Conservation (phyloP, 2,888 invertebrate species). For the Hemithea aestivaria region DNA sequence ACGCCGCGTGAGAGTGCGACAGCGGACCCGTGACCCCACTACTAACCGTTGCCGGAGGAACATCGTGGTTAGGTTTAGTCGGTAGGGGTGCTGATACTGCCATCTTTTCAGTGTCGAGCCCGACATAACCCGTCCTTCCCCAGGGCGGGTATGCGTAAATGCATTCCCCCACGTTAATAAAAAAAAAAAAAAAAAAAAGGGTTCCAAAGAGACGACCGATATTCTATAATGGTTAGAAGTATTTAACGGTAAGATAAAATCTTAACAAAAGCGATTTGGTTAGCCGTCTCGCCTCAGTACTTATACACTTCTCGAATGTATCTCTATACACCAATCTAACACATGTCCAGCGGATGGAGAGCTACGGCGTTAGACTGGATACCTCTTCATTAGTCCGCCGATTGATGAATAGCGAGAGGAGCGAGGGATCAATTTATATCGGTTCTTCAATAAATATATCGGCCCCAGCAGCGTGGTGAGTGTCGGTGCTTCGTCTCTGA, state of each 20-base stretch:
- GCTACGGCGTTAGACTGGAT: conserved; percentile 36
- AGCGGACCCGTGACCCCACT: too few relatives aligned
- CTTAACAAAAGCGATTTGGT: conserved; percentile 78
- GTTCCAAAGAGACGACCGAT: conserved; percentile 65
- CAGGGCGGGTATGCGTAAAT: too few relatives aligned
- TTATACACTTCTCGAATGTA: conserved; percentile 67
- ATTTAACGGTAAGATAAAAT: conserved; percentile 77
- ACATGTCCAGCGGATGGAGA: conserved; percentile 45
- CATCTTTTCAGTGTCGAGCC: too few relatives aligned
- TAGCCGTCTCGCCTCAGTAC: conserved; percentile 75
- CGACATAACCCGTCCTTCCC: too few relatives aligned
- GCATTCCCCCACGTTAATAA: too few relatives aligned
- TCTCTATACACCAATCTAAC: conserved; percentile 66
- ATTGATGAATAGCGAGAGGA: conserved; percentile 36
- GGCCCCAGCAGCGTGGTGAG: conserved; percentile 71
- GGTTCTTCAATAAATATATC: conserved; percentile 68
- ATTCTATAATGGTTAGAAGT: conserved; percentile 74
- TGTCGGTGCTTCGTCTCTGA: conserved; percentile 73
- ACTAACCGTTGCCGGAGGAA: too few relatives aligned
- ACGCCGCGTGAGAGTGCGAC: too few relatives aligned
- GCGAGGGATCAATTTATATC: conserved; percentile 44
- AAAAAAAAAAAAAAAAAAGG: too few relatives aligned
- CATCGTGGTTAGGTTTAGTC: too few relatives aligned
- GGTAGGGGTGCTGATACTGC: too few relatives aligned
- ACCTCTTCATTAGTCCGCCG: conserved; percentile 28